These are phyloP conservation scores for Echinometra lucunter DNA, from an alignment of 53 echinoderm and acorn worm species.

Conservation along the genomic window DNA sequence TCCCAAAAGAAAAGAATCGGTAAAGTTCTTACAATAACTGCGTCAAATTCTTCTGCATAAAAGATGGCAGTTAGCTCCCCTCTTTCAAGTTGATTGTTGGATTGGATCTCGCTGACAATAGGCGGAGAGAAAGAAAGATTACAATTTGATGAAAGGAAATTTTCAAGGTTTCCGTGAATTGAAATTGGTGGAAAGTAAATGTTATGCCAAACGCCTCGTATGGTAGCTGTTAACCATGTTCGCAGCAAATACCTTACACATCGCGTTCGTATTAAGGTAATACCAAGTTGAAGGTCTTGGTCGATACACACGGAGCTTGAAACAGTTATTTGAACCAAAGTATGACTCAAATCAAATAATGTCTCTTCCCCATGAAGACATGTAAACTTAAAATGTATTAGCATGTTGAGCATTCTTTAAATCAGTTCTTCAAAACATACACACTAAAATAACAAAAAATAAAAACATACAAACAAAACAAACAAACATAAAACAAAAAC, in stretches of 20 bases:
- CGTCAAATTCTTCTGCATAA: slow-evolving; percentile 44
- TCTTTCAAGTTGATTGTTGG: slow-evolving; percentile 48
- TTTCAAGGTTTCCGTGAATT: slow-evolving; percentile 37
- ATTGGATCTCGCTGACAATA: slow-evolving; percentile 42
- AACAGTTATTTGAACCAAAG: background rate
- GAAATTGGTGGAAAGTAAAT: slow-evolving; percentile 45
- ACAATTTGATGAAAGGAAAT: slow-evolving; percentile 48
- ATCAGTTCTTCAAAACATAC: background rate
- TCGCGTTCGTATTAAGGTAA: background rate
- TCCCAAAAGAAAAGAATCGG: slow-evolving; percentile 19
- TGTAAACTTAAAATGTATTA: background rate
- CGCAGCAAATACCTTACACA: background rate
- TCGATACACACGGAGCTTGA: background rate
- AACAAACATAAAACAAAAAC: too few species aligned
- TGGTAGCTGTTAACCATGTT: background rate
- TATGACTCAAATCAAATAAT: slow-evolving; percentile 27
- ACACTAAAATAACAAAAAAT: background rate
- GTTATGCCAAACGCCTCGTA: background rate
- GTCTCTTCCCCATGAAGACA: background rate
- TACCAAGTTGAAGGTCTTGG: slow-evolving; percentile 3
- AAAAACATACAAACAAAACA: too few species aligned
- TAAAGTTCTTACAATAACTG: slow-evolving; percentile 31
- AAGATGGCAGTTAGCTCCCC: background rate
- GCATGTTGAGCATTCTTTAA: background rate
- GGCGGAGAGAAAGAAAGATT: slow-evolving; percentile 59